Evolutionary conservation across 2,888 invertebrate genomes (phyloP).

Genomic region (Suillia variegata): DNA sequence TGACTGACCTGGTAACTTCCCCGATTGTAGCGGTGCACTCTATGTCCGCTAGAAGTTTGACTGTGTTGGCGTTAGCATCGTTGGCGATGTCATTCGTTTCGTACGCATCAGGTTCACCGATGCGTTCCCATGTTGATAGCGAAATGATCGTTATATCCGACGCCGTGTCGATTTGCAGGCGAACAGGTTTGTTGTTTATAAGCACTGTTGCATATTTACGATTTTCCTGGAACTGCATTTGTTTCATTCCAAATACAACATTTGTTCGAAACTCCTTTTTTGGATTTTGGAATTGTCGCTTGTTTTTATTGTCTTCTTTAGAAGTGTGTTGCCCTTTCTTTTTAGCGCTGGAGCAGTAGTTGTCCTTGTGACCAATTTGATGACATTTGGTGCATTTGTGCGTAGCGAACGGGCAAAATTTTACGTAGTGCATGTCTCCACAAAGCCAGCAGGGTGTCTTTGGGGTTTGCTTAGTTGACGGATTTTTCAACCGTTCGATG

Average conservation of each 20-base stretch:
- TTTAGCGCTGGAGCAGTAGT: slow-evolving; percentile 23
- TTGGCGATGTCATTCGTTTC: slow-evolving; percentile 15
- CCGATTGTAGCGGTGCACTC: slow-evolving; percentile 13
- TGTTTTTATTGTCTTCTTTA: neutral
- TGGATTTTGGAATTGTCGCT: neutral
- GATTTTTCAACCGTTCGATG: neutral
- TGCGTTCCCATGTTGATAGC: slow-evolving; percentile 15
- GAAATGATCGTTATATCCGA: slow-evolving; percentile 25
- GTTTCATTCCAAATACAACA: slow-evolving; percentile 9
- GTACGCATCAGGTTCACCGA: slow-evolving; percentile 15
- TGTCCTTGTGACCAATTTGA: slow-evolving; percentile 24
- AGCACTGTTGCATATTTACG: slow-evolving; percentile 21
- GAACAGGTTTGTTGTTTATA: slow-evolving; percentile 13
- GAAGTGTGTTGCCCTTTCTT: neutral
- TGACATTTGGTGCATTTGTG: slow-evolving; percentile 25
- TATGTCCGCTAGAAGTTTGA: slow-evolving; percentile 11
- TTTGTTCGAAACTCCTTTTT: slow-evolving; percentile 1
- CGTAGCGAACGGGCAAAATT: slow-evolving; percentile 18
- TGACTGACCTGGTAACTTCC: slow-evolving; percentile 2
- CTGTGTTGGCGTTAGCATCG: slow-evolving; percentile 23
- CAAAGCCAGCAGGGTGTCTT: slow-evolving; percentile 25
- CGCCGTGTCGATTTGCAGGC: slow-evolving; percentile 25
- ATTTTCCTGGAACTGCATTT: slow-evolving; percentile 16
- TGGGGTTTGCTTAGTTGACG: too few relatives aligned
- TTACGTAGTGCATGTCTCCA: slow-evolving; percentile 26